Evolutionary conservation across 2,113 vertebrate species (phyloP), one percentile per base, ranked within the genome.

Genomic region (Microtus ochrogaster): DNA sequence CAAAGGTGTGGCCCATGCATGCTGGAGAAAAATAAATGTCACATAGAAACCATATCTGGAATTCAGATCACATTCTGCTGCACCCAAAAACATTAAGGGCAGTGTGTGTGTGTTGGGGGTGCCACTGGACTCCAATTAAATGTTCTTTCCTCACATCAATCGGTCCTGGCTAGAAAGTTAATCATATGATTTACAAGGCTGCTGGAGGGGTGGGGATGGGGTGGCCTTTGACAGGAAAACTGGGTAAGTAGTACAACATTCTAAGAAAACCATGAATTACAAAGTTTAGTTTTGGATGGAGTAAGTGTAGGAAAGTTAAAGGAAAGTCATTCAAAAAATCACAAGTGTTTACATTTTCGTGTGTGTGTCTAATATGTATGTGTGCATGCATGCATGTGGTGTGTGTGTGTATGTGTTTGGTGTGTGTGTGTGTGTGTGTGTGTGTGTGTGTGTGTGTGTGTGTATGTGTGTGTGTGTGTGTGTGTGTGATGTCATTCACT

Each of bases 51-150:
- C 77, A 58, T 96, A 98, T 98, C 98, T 98, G 97, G 98, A 98
- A 98, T 98, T 98, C 97, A 98, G 96, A 98, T 98, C 98, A 97
- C 96, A 98, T 96, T 98, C 95, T 97, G 96, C 98, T 98, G 94
- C 94, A 91, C 97, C 97, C 97, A 96, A 98, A 98, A 97, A 95
- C 92, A 95, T 97, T 98, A 97, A 98, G 94, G 98, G 91, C 97
- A 96, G 96, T 97, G 97, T 91, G 96, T 72, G 30, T n/a, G 70
- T 66, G 65, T 14, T 28, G 26, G 97, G 96, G 96, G 95, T 73
- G 93, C 24, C 61, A 97, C 98, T 98, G 94, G 98, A 97, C 98
- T 98, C 97, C 98, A 98, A 97, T 98, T 98, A 98, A 96, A 98
- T 98, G 98, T 98, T 78, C 97, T 97, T 97, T 83, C 33, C 89